Evolutionary conservation across 1,140 invertebrate genomes (phyloP), one percentile per base, ranked within the genome.

Genomic region (Sitodiplosis mosellana): DNA sequence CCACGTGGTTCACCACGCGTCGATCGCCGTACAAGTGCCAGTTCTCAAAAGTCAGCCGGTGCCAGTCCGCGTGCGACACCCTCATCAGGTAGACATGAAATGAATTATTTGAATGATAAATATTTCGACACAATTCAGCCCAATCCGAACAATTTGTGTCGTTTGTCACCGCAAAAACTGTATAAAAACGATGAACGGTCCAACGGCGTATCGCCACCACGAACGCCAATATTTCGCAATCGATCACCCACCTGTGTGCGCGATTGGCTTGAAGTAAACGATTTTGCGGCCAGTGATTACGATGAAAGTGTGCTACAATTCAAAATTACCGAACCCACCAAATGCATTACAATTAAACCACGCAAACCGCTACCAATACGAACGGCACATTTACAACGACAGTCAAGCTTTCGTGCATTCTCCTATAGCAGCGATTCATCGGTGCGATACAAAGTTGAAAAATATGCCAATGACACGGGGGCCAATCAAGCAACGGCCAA

Each of bases 1-100:
- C 83, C 83, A 3, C 67, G 83, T 49, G 82, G 83, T n/a, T 80
- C 78, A n/a, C 77, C 77, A 7, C 72, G 72, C 66, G 57, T 66
- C 49, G 76, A 76, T 66, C 43, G 43, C n/a, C 12, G 36, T 38
- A 38, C 12, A n/a, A 14, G 17, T n/a, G 4, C 12, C 17, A 33
- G 43, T 18, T 14, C 20, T 2, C 7, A 33, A 5, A 22, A 45
- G n/a, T n/a, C 36, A 12, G 14, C 22, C 2, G n/a, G 17, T 27
- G 8, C 20, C 2, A 45, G 21, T 27, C 43, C 43, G 22, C 7
- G 22, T 14, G 17, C 21, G 10, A 22, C 22, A 27, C 17, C 36
- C 5, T 38, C 43, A 27, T 15, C 43, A 45, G 43, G 43, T 45
- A 45, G 43, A 43, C 18, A 43, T 21, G 4, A 27, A 27, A 27